A percentile compares a stretch with the other conserved stretches of the same genome.
These are phyloP conservation scores for Ptychobarbus kaznakovi DNA, from an alignment of 2,797 vertebrate genomes.

Conservation along the genomic window DNA sequence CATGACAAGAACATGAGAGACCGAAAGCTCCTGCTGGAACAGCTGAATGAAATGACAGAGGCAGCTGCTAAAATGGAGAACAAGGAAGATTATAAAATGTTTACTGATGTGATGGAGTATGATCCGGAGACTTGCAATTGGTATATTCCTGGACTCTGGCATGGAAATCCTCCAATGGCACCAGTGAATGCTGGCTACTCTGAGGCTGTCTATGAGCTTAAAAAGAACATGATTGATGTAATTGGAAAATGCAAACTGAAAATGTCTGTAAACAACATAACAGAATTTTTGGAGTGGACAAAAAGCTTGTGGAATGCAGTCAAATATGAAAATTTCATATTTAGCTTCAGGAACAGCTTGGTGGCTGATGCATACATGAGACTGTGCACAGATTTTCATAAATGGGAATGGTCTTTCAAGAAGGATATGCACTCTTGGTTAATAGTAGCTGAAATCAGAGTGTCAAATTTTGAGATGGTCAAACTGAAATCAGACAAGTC, in stretches of 20 bases:
- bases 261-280: slow-evolving; percentile 63
- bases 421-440: slow-evolving; percentile 66
- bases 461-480: slow-evolving; percentile 58
- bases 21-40: slow-evolving; percentile 68
- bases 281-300: slow-evolving; percentile 75
- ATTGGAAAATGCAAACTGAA: slow-evolving; percentile 61
- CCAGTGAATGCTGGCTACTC: slow-evolving; percentile 81
- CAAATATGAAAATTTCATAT: slow-evolving; percentile 76
- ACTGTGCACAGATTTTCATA: slow-evolving; percentile 66
- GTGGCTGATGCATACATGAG: slow-evolving; percentile 74
- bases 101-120: slow-evolving; percentile 76
- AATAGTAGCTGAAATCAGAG: slow-evolving; percentile 61
- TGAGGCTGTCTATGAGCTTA: slow-evolving; percentile 78
- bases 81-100: slow-evolving; percentile 63
- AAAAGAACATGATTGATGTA: slow-evolving; percentile 74
- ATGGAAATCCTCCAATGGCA: slow-evolving; percentile 84
- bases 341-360: slow-evolving; percentile 78
- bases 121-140: slow-evolving; percentile 75
- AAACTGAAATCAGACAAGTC: slow-evolving; percentile 9
- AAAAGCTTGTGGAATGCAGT: slow-evolving; percentile 76
- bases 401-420: slow-evolving; percentile 74
- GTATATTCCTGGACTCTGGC: slow-evolving; percentile 84
- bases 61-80: slow-evolving; percentile 75
- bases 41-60: slow-evolving; percentile 73
- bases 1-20: slow-evolving; percentile 74